Conservation (phyloP, 2,113 vertebrate species). For the Suncus etruscus region DNA sequence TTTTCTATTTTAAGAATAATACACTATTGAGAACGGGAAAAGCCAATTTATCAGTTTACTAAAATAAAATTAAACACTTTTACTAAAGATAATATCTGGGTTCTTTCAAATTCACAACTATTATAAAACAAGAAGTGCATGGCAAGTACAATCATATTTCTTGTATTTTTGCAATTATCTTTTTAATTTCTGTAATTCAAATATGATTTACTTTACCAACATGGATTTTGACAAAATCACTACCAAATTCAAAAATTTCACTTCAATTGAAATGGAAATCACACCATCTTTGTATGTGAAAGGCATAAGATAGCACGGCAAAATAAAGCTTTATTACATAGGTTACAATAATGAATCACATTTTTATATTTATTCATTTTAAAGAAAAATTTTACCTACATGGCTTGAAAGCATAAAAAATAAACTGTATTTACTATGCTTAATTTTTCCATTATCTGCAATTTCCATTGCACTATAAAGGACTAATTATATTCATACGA, state of each 20-base stretch:
- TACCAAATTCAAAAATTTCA: conserved; percentile 47
- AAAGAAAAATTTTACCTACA: conserved; percentile 63
- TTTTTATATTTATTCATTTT: conserved; percentile 32
- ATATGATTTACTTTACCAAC: conserved; percentile 1
- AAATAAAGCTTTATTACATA: neutral
- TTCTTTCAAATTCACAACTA: conserved; percentile 51
- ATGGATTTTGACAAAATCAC: conserved; percentile 1
- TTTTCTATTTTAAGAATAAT: too few species aligned
- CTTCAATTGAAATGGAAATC: conserved; percentile 55
- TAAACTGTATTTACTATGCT: neutral
- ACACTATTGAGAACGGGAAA: too few species aligned
- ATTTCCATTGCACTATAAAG: conserved; percentile 43
- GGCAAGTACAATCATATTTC: conserved; percentile 44
- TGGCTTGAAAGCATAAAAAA: conserved; percentile 61
- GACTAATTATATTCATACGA: conserved; percentile 55
- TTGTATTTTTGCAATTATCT: too few species aligned
- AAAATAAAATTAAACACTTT: too few species aligned
- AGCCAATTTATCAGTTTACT: too few species aligned
- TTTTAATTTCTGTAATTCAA: conserved; percentile 27
- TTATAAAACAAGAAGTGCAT: conserved; percentile 53
- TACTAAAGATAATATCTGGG: neutral
- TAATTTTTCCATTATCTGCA: conserved; percentile 58
- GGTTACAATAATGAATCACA: conserved; percentile 24
- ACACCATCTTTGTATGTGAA: conserved; percentile 19
- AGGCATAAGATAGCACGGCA: conserved; percentile 26